Conservation (phyloP, 2,797 vertebrate species). For the Xiphorhynchus erythropygius region DNA sequence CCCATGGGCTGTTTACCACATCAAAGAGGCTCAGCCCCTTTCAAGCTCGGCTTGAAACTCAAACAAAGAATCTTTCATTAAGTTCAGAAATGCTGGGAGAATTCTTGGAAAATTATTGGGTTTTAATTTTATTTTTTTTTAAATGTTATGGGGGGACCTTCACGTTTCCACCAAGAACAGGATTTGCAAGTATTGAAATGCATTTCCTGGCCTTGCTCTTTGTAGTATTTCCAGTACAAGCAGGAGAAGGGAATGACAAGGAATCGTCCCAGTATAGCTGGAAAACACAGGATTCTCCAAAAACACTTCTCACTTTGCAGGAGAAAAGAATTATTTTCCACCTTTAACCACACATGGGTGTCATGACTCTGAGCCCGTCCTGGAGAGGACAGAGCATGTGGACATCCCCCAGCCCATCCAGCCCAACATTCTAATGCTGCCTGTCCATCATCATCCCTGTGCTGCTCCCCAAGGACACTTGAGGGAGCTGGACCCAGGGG, state of each 20-base stretch:
- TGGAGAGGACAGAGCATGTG: neutral
- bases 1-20: constrained; percentile 59
- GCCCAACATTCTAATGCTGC: neutral
- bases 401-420: neutral
- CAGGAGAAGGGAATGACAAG: neutral
- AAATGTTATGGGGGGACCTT: neutral
- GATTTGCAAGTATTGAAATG: neutral
- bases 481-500: neutral
- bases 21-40: constrained; percentile 46
- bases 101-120: neutral
- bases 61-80: constrained; percentile 58
- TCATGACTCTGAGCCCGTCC: neutral
- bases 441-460: rapidly evolving
- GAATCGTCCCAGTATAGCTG: neutral
- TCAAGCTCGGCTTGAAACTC: constrained; percentile 45
- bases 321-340: neutral
- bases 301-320: neutral
- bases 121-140: neutral
- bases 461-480: neutral
- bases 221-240: neutral
- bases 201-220: neutral
- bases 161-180: neutral
- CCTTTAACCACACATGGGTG: neutral
- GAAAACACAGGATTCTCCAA: neutral
- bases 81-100: constrained; percentile 33